Evolutionary conservation across 2,888 invertebrate genomes (phyloP), one percentile per base, ranked within the genome.

Genomic region (Idaea biselata): DNA sequence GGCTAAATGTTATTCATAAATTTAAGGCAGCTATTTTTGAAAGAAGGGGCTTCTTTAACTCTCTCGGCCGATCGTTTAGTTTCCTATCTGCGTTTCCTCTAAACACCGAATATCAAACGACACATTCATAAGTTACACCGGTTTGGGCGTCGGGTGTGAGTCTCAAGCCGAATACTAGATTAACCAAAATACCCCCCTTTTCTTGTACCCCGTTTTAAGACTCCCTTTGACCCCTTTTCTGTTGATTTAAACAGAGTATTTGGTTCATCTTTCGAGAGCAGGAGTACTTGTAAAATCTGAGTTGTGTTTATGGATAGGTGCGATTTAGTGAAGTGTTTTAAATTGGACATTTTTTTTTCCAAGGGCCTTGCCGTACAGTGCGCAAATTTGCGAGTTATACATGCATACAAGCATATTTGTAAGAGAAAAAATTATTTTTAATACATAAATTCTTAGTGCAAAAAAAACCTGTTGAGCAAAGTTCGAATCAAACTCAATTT

Each of bases 41-140:
- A 44, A 8, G 11, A 2, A 44, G 44, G 14, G 44, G 25, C 5
- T 25, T 25, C 5, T 25, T 25, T 25, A 33, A 3, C 3, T 6
- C 44, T 44, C 8, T 44, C 44, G 44, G 44, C 44, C 44, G 44
- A 44, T 14, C 11, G 44, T 44, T 44, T 44, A 44, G 44, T 8
- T 0, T 11, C 2, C 14, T 11, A 14, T 44, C 44, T 11, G 14
- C 5, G 14, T 44, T 7, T 0, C 44, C 3, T 8, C 44, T 44
- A 14, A 44, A 66, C 63, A 65, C 66, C 67, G 68, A 67, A 67
- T 65, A 65, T 62, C 56, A 11, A 14, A 69, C 65, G 66, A 61
- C 62, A 66, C 63, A 68, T 59, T 72, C 72, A 69, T 75, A 73
- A 68, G 71, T 77, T 71, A 75, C 75, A 70, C 73, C 69, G 74